Base-by-base conservation (phyloP, 2,888 invertebrate species). In the Eupithecia dodoneata region DNA sequence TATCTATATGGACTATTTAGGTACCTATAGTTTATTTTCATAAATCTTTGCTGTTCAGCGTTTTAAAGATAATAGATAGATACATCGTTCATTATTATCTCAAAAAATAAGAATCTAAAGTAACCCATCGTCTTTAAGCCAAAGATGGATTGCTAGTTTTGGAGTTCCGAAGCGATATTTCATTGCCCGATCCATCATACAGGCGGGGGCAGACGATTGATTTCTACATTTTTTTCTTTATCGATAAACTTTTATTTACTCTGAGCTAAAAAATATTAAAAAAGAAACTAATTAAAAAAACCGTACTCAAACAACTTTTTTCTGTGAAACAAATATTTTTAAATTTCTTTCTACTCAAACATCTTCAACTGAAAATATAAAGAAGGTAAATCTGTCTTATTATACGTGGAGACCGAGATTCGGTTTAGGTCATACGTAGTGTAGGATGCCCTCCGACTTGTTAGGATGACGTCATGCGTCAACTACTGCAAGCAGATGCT, bases 81-180 rank as follows among this genome's bases (percentile, higher is more conserved):
- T 59, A 72, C 77, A 77, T 75, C 73, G 70, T 73, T 78, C 75
- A 44, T 44, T 65, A 66, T 65, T 67, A 66, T 47, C 63, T 71
- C 67, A 42, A 74, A 76, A 30, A 77, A 79, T 79, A 79, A 81
- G 78, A 82, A 71, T 65, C 76, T 73, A 81, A 78, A 78, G 47
- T 70, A 69, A n/a, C 67, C 70, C 74, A 76, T 66, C 52, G 76
- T 76, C 80, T 80, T 82, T 81, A 79, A 18, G 65, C 71, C 77
- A 77, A 84, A 85, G 86, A 88, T 86, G 84, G 85, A 88, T 87
- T 82, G 82, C 84, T 73, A 83, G 84, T 86, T 85, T 86, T 84
- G 83, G 83, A 85, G 83, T 85, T 82, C 80, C 79, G 81, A 81
- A 79, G 81, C 83, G 79, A 85, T 86, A 84, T 86, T 86, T 84